A percentile compares a stretch with the other conserved stretches of the same genome.
Conservation (phyloP, 2,113 vertebrate genomes). For the Bujurquina vittata region DNA sequence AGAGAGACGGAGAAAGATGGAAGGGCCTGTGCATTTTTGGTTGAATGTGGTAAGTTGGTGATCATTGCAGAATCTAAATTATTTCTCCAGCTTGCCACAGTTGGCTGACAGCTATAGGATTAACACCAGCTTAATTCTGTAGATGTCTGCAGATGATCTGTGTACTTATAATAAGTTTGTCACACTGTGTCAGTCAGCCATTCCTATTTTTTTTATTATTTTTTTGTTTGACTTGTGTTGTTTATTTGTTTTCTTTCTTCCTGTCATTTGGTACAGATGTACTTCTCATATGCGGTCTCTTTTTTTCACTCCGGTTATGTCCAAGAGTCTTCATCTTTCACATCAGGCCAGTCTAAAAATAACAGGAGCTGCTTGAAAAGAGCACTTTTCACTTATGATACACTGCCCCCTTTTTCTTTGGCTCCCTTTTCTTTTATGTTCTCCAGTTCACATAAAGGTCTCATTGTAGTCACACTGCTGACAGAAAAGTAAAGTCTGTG, state of each 20-base stretch:
- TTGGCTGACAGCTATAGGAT: slow-evolving; percentile 62
- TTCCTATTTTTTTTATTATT: too few species aligned
- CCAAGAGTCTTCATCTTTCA: slow-evolving; percentile 21
- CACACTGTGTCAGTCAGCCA: neutral
- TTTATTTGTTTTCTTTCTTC: neutral
- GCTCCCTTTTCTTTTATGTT: neutral
- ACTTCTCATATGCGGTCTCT: neutral
- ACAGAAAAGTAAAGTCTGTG: neutral
- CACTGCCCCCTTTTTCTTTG: neutral
- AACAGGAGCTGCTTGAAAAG: slow-evolving; percentile 41
- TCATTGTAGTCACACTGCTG: neutral
- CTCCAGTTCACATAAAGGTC: slow-evolving; percentile 2
- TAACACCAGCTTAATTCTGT: slow-evolving; percentile 20
- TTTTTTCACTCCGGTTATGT: slow-evolving; percentile 9
- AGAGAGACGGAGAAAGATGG: neutral
- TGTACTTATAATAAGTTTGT: neutral
- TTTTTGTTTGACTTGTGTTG: neutral
- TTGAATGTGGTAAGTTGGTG: slow-evolving; percentile 51
- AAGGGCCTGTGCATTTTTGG: slow-evolving; percentile 45
- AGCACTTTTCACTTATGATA: slow-evolving; percentile 15
- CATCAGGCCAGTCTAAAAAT: slow-evolving; percentile 50
- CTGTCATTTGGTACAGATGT: neutral
- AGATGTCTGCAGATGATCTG: neutral
- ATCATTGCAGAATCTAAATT: slow-evolving; percentile 81
- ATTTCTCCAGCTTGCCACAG: slow-evolving; percentile 69